Base-by-base conservation (phyloP, 2,113 vertebrate species). In the Caracal caracal region DNA sequence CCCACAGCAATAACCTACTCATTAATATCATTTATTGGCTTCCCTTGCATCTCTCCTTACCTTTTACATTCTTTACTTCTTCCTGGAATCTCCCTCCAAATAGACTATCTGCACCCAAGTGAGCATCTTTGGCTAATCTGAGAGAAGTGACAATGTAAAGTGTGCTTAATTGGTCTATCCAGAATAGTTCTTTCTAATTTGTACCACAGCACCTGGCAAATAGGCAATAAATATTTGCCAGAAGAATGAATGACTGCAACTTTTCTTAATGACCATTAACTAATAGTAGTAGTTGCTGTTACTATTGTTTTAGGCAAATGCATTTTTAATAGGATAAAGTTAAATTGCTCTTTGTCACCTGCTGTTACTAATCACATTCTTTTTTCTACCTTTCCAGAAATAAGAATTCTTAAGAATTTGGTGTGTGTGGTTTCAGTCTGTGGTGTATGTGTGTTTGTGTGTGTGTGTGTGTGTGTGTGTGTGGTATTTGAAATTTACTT, bases 141-240 rank as follows among this genome's bases (percentile, higher is more conserved):
- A 94, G 24, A 90, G 33, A 56, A 13, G 43, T n/a, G 6, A 37
- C 47, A 59, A 43, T 33, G 26, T 43, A 83, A 95, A 95, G 51
- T 93, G 6, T 84, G 9, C 11, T 94, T 59, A 22, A 88, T 49
- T 83, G 59, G n/a, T 88, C 20, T 76, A 49, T 35, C 33, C 40
- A 90, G 24, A 37, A 82, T 59, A 90, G 35, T 71, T 78, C 12
- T 73, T 79, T 93, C 75, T 82, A 6, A 81, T 78, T 83, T 94
- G 12, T 89, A 81, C 63, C 30, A 66, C 53, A 68, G n/a, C 22
- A 4, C 10, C 66, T 89, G 83, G 40, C 5, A 87, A 81, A 68
- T 30, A 70, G 6, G 59, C 37, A 89, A n/a, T 80, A 95, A 84
- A 61, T 97, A 89, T 86, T 94, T 94, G 2, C 9, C 22, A 78